Base-by-base conservation (phyloP, 2,797 vertebrate species). In the Typhlichthys subterraneus region DNA sequence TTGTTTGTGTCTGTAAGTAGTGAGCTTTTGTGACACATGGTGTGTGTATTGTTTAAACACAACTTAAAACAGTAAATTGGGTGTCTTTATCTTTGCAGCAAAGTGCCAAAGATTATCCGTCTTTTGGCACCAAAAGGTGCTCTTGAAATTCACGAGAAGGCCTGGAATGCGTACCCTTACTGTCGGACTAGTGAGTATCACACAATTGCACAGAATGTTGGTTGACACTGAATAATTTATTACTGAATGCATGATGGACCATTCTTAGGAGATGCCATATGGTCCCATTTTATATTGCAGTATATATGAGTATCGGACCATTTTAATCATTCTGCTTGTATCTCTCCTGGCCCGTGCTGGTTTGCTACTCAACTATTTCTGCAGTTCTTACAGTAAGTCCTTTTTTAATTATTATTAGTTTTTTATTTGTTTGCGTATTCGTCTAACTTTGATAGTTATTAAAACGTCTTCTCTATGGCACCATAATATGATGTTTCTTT, bases 101-200 rank as follows among this genome's bases (percentile, higher is more conserved):
- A 99, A 92, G 96, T 99, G 23, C 96, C 97, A 15, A 49, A 63
- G 0, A 83, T 95, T 65, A 88, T 99, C 54, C 86, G 92, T 57
- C 70, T 87, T 79, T n/a, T 99, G 57, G 96, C 95, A 53, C 97
- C 98, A 0, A 91, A 94, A 80, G 92, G 92, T 77, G 90, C 96
- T 63, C 92, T 99, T 14, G 93, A 93, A 75, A 89, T 99, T 58
- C 95, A 98, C 0, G 98, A 99, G 86, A 91, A 98, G 87, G 97
- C 97, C 8, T 99, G 98, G 98, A 99, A 99, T 61, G 98, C 97
- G 19, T 99, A 97, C 77, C 98, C 98, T 3, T 99, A 97, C 85
- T 99, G 97, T 86, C 91, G 92, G 87, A 99, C 97, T 0, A 87
- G 97, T 99, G 85, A 93, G 94, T 90, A 56, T 51, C 45, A 38